Base-by-base conservation (phyloP, 2,888 invertebrate genomes). In the Nemurella pictetii region DNA sequence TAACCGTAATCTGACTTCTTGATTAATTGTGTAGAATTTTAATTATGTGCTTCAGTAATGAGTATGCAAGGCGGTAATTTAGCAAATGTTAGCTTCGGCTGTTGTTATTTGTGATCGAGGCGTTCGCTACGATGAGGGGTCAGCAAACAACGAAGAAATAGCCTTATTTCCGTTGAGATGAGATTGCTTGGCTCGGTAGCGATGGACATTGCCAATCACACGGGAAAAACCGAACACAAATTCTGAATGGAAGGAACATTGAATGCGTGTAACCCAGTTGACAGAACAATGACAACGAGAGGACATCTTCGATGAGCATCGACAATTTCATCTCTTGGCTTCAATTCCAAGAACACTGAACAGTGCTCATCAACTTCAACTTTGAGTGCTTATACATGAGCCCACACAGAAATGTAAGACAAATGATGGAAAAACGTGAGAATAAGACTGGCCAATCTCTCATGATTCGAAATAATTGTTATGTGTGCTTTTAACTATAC, bases 401-500 rank as follows among this genome's bases (percentile, higher is more conserved):
- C 55, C n/a, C n/a, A 15, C 20, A 2, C 20, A 55, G 26, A 75
- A 75, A 27, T 27, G 75, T 75, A 75, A 75, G 28, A 28, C 75
- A 75, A 75, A 75, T 75, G 75, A 27, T 28, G 75, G 75, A 75
- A 75, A n/a, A 9, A 75, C 75, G 75, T 75, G 75, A 75, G 75
- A 75, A 75, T 75, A 26, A 28, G 75, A 75, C 75, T 75, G 75
- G 75, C 75, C 28, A 75, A 75, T 27, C 27, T 75, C 75, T 25
- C 75, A 75, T 27, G 27, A 75, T 20, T 75, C 75, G 28, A 75
- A 75, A 28, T 3, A 55, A 55, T 55, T 55, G 20, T 55, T 55
- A 55, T 55, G 55, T 55, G 55, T 20, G 55, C 20, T 12, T 55
- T 20, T 15, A 55, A 55, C 20, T 55, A n/a, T 75, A 12, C 75